These are phyloP conservation scores for Cephalopholis sonnerati DNA, from an alignment of 2,113 vertebrate genomes.

Conservation along the genomic window DNA sequence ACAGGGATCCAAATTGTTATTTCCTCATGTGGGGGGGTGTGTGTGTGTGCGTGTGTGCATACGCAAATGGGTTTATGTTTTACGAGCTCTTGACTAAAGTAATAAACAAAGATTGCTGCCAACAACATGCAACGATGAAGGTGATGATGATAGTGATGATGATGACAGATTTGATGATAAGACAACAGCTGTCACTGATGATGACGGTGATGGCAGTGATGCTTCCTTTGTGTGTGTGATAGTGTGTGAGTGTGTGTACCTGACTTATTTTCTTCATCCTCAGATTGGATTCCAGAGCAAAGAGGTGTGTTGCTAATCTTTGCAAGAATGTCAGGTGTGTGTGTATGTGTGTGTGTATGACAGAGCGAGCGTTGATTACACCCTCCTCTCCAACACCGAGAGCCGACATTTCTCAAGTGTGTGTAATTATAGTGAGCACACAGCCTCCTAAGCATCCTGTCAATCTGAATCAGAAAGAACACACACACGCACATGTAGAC, in stretches of 20 bases:
- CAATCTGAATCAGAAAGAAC: conserved; percentile 84
- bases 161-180: conserved; percentile 72
- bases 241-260: conserved; percentile 36
- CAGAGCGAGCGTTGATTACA: conserved; percentile 81
- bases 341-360: conserved; percentile 49
- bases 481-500: conserved; percentile 61
- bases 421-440: conserved; percentile 86
- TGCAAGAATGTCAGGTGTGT: conserved; percentile 85
- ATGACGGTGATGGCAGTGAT: conserved; percentile 67
- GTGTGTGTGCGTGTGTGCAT: background rate
- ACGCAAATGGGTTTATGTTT: conserved; percentile 30
- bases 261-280: conserved; percentile 71
- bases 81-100: conserved; percentile 36
- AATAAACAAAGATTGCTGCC: conserved; percentile 59
- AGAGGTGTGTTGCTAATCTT: conserved; percentile 85
- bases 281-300: conserved; percentile 78
- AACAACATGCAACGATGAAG: conserved; percentile 52
- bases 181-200: conserved; percentile 69
- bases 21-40: background rate
- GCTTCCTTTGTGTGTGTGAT: conserved; percentile 59
- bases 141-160: conserved; percentile 67
- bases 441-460: conserved; percentile 84
- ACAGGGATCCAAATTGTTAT: conserved; percentile 8
- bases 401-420: conserved; percentile 84
- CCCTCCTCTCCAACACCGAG: conserved; percentile 78